These are phyloP conservation scores for Himantopus leucocephalus DNA, from an alignment of 2,113 vertebrate species.

Conservation along the genomic window DNA sequence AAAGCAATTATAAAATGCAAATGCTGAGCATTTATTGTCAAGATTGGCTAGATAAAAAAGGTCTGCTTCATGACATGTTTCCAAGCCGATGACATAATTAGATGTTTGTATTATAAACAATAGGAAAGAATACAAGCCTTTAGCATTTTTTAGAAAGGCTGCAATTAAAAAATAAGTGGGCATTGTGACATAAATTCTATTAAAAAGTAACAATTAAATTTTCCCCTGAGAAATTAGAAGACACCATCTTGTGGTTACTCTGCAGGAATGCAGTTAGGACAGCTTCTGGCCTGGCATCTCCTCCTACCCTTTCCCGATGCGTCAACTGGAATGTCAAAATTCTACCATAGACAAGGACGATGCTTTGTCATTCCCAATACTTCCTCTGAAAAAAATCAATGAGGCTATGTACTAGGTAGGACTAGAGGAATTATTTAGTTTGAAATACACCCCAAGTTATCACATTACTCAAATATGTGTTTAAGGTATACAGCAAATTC, in stretches of 20 bases:
- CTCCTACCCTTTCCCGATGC: background rate
- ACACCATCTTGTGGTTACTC: conserved; percentile 50
- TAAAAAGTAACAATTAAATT: conserved; percentile 1
- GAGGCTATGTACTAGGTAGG: background rate
- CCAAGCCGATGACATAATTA: conserved; percentile 35
- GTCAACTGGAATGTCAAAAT: background rate
- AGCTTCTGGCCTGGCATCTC: background rate
- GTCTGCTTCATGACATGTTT: conserved; percentile 52
- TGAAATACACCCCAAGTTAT: background rate
- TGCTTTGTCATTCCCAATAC: background rate
- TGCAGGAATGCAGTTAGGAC: conserved; percentile 19
- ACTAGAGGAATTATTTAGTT: background rate
- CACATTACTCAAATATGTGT: background rate
- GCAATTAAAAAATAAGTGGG: background rate
- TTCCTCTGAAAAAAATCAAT: background rate
- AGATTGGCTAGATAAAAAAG: conserved; percentile 71
- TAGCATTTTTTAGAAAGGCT: background rate
- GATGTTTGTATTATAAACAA: conserved; percentile 24
- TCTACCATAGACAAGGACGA: background rate
- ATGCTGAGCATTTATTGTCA: conserved; percentile 69
- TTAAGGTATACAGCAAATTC: background rate
- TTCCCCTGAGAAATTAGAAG: conserved; percentile 24
- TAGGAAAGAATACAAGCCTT: background rate
- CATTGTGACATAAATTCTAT: background rate
- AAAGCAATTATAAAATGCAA: conserved; percentile 80